Evolutionary conservation across 2,797 vertebrate species (phyloP), one percentile per base, ranked within the genome.

Genomic region (Adelosebastes latens): DNA sequence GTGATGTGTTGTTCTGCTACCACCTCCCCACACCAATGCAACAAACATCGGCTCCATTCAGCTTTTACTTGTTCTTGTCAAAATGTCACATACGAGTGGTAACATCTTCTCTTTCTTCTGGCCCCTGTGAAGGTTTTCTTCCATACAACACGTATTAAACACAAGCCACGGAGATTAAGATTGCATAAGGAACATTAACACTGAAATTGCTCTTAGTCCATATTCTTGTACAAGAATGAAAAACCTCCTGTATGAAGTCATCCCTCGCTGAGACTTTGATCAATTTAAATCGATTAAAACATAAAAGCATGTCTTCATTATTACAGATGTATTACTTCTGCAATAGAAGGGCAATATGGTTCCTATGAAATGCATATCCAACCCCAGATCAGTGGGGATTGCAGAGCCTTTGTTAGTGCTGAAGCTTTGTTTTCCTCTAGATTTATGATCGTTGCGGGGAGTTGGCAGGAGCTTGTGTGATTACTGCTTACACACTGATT

Each of bases 401-500:
- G 62, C 76, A 66, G 80, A 73, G 83, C 68, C 92, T 93, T 94
- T 95, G 91, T 91, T 86, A 60, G 90, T 81, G 85, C 86, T 53
- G 83, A 82, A 88, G 92, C 93, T 95, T 95, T 95, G 93, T 94
- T 94, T 92, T 94, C 89, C 73, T 91, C 36, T 60, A 93, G 94
- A 96, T 96, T 96, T 95, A 96, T 91, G 91, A 92, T 92, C 42
- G 79, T 90, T 91, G 86, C n/a, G 72, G 91, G 90, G 83, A 88
- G 90, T 89, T 94, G 94, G 90, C 91, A 90, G 93, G 91, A 88
- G 91, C 89, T 85, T 85, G 92, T 95, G 92, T 95, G 94, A 96
- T 95, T 95, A 95, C 91, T 91, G 92, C 82, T 96, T 95, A 94
- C 92, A 92, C 83, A 66, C 90, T 95, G 95, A 96, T 96, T 96